These are phyloP conservation scores for Baccha elongata DNA, from an alignment of 2,888 invertebrate species.

Conservation along the genomic window DNA sequence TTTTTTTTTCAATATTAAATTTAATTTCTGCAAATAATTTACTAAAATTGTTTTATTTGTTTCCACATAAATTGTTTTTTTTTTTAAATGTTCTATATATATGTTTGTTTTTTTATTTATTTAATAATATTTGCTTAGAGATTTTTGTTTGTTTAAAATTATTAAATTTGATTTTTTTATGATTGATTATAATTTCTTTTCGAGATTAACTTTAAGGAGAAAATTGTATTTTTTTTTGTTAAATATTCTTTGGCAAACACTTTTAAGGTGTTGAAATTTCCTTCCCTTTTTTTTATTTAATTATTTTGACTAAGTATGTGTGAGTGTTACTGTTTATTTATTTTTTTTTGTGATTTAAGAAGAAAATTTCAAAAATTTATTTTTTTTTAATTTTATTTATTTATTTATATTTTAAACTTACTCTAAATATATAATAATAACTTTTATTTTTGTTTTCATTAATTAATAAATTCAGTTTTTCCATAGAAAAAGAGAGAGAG, in stretches of 20 bases:
- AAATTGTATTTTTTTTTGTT: slow-evolving; percentile 51
- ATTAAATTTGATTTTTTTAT: slow-evolving; percentile 58
- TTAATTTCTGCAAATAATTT: slow-evolving; percentile 72
- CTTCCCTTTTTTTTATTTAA: slow-evolving; percentile 38
- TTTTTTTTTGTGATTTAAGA: slow-evolving; percentile 44
- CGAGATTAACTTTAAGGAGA: slow-evolving; percentile 58
- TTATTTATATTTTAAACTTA: slow-evolving; percentile 51
- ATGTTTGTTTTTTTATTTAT: slow-evolving; percentile 31
- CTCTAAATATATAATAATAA: slow-evolving; percentile 63
- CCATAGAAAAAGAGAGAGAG: slow-evolving; percentile 51
- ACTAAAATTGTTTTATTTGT: slow-evolving; percentile 47
- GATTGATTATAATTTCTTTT: slow-evolving; percentile 62
- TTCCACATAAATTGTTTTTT: slow-evolving; percentile 51
- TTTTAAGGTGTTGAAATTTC: slow-evolving; percentile 63
- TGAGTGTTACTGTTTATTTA: slow-evolving; percentile 18
- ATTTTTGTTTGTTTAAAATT: slow-evolving; percentile 56
- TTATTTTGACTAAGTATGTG: slow-evolving; percentile 50
- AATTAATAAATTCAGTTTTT: slow-evolving; percentile 67
- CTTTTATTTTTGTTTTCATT: slow-evolving; percentile 36
- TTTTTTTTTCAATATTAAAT: slow-evolving; percentile 48
- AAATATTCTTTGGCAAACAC: slow-evolving; percentile 73
- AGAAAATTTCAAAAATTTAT: slow-evolving; percentile 61
- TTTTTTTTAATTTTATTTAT: slow-evolving; percentile 35
- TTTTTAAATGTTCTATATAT: slow-evolving; percentile 50
- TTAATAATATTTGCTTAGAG: slow-evolving; percentile 64